These are phyloP conservation scores for Larimichthys polyactis DNA, from an alignment of 2,113 vertebrate species.

Conservation along the genomic window DNA sequence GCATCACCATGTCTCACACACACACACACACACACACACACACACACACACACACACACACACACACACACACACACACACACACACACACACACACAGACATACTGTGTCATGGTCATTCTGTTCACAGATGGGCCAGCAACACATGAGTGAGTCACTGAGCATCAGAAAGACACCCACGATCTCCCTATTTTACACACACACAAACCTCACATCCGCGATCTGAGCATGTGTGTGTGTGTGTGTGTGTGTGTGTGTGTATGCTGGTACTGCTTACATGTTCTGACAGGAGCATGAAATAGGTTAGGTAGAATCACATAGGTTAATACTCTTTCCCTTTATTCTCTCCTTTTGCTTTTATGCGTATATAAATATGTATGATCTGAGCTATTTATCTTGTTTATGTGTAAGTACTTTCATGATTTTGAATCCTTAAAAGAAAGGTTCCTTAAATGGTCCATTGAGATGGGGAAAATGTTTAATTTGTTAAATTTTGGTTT, in stretches of 20 bases:
- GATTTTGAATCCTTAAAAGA: not conserved
- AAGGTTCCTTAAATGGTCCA: not conserved
- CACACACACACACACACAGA: constrained; percentile 8
- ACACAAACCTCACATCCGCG: constrained; percentile 26
- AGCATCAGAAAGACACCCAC: constrained; percentile 75
- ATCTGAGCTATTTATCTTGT: constrained; percentile 14
- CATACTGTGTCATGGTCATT: constrained; percentile 72
- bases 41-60: constrained; percentile 43
- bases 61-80: constrained; percentile 31
- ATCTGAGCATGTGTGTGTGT: constrained; percentile 40
- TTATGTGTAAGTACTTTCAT: not conserved
- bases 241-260: constrained; percentile 42
- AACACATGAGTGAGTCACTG: constrained; percentile 85
- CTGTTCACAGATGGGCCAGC: constrained; percentile 90
- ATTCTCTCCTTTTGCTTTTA: constrained; percentile 42
- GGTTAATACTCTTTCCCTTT: constrained; percentile 63
- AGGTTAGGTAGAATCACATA: constrained; percentile 82
- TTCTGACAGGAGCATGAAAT: constrained; percentile 77
- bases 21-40: constrained; percentile 43
- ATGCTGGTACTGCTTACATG: constrained; percentile 65
- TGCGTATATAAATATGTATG: constrained; percentile 36
- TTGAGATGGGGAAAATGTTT: not conserved
- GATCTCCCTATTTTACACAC: constrained; percentile 57
- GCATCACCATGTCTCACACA: constrained; percentile 74
- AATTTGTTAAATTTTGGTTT: not conserved